phyloP scores from a whole-genome alignment of 2,888 invertebrate species.

The Buathra laborator region DNA sequence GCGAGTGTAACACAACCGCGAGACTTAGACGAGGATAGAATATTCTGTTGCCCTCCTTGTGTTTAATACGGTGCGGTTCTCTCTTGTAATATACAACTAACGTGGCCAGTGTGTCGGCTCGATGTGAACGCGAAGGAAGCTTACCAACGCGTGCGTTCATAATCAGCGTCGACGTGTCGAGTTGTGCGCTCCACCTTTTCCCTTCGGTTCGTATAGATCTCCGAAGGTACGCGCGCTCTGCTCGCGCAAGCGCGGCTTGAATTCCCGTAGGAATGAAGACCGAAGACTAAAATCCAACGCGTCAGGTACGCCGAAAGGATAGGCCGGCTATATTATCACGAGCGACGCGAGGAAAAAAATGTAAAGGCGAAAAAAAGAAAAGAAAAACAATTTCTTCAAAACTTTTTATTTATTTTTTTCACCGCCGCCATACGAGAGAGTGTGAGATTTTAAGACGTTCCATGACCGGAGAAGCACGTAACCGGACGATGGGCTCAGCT shows the following conservation, averaged over 20 bases:
- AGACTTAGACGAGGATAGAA: conserved; percentile 54
- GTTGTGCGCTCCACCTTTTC: conserved; percentile 77
- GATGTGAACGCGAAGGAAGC: conserved; percentile 60
- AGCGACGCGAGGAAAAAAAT: conserved; percentile 23
- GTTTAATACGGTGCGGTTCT: conserved; percentile 69
- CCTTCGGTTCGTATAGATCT: conserved; percentile 23
- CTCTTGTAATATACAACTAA: conserved; percentile 17
- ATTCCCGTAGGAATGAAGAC: conserved; percentile 47
- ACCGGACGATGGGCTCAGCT: conserved; percentile 33
- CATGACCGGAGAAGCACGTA: conserved; percentile 60
- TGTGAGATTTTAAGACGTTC: conserved; percentile 54
- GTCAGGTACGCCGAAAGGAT: conserved; percentile 14
- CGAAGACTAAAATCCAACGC: conserved; percentile 32
- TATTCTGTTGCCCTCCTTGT: conserved; percentile 63
- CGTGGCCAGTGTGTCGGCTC: conserved; percentile 44
- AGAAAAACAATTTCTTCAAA: conserved; percentile 6
- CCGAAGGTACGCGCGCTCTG: conserved; percentile 54
- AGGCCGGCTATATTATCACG: conserved; percentile 6
- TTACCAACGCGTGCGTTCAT: conserved; percentile 78
- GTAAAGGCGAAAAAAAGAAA: conserved; percentile 17
- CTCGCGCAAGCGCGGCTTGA: not conserved
- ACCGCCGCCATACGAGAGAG: not conserved
- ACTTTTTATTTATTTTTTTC: conserved; percentile 31
- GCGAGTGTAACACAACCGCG: conserved; percentile 48
- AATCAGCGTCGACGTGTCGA: conserved; percentile 79